phyloP scores from a whole-genome alignment of 2,113 vertebrate genomes.

The Tringa solitaria region DNA sequence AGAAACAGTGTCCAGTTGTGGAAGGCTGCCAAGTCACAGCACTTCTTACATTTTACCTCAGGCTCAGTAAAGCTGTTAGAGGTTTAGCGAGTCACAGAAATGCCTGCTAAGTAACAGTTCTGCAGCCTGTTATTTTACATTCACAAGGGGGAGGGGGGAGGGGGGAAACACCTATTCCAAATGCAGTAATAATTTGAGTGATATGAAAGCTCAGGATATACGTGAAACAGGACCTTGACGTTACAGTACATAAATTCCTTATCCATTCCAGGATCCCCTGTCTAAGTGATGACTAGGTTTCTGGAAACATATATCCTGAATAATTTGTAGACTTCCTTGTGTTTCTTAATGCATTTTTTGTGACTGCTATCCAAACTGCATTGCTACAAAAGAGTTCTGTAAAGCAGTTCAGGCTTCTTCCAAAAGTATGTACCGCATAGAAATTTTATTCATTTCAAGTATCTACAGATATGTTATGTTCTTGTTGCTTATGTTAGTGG shows the following conservation, averaged over 20 bases:
- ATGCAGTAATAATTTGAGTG: neutral
- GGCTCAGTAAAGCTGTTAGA: neutral
- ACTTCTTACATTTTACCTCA: neutral
- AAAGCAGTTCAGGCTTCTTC: neutral
- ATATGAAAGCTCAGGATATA: neutral
- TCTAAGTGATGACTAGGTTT: neutral
- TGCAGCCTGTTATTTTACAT: neutral
- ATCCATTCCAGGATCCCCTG: neutral
- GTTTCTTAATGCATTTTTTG: neutral
- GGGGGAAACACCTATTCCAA: neutral
- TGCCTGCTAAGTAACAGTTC: neutral
- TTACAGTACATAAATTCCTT: neutral
- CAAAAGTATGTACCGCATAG: neutral
- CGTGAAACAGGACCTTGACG: neutral
- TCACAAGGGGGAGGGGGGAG: neutral
- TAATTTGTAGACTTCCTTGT: neutral
- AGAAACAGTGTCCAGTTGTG: neutral
- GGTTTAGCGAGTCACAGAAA: neutral
- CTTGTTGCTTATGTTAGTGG: neutral
- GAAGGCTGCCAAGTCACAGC: neutral
- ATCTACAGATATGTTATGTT: neutral
- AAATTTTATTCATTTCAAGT: neutral
- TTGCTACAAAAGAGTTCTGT: neutral
- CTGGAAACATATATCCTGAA: neutral
- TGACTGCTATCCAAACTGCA: neutral